These are phyloP conservation scores for Thalassoma bifasciatum DNA, from an alignment of 2,113 vertebrate genomes.

Conservation along the genomic window DNA sequence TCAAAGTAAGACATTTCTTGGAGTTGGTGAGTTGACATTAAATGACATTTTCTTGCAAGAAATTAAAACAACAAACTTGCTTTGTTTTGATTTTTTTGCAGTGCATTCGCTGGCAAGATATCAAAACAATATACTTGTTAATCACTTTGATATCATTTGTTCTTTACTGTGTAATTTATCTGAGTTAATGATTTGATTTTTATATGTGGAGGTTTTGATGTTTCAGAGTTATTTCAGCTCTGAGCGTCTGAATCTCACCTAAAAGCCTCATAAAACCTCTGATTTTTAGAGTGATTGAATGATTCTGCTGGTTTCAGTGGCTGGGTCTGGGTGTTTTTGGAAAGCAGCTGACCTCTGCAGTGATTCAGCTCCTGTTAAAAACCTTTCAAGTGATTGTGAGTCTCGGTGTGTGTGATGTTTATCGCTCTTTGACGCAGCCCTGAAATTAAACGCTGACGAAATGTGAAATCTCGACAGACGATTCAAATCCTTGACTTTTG, in stretches of 20 bases:
- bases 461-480: neutral
- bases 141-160: too few species aligned
- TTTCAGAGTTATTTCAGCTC: too few species aligned
- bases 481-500: neutral
- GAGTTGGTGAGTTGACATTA: too few species aligned
- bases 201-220: too few species aligned
- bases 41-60: too few species aligned
- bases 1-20: too few species aligned
- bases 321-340: neutral
- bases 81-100: too few species aligned
- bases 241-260: neutral
- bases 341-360: neutral
- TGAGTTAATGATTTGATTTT: too few species aligned
- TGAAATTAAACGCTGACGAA: neutral
- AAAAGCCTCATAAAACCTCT: neutral
- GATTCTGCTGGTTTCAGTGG: neutral
- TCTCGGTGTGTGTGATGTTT: neutral
- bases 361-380: neutral
- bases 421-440: neutral
- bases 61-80: too few species aligned
- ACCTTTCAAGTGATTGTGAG: neutral
- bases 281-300: neutral
- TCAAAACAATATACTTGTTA: too few species aligned
- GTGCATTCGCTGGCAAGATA: too few species aligned
- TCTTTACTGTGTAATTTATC: too few species aligned